These are phyloP conservation scores for Centruroides sculpturatus DNA, from an alignment of 1,140 invertebrate species.

Conservation along the genomic window DNA sequence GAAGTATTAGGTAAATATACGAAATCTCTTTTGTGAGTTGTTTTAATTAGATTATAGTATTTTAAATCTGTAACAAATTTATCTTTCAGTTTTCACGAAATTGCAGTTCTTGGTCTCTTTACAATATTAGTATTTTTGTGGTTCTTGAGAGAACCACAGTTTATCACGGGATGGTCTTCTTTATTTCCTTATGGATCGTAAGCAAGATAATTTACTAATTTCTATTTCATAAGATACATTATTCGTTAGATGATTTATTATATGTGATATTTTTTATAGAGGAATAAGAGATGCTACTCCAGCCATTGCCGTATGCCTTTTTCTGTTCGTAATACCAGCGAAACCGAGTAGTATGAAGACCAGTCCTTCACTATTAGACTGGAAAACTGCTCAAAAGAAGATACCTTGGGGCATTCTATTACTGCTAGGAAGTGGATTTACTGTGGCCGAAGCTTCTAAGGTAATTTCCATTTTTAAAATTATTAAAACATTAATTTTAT, in stretches of 20 bases:
- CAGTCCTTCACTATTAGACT: slow-evolving; percentile 22
- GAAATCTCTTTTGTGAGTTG: slow-evolving; percentile 7
- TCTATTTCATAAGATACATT: neutral
- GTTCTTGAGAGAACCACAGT: slow-evolving; percentile 38
- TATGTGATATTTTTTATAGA: slow-evolving; percentile 21
- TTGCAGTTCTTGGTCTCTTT: slow-evolving; percentile 32
- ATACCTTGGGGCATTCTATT: slow-evolving; percentile 37
- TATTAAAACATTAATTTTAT: too few relatives aligned
- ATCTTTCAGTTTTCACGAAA: slow-evolving; percentile 34
- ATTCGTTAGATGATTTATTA: neutral
- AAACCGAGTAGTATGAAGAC: slow-evolving; percentile 32
- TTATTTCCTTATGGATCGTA: slow-evolving; percentile 23
- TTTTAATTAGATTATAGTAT: neutral
- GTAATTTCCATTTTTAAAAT: slow-evolving; percentile 17
- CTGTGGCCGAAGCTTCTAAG: slow-evolving; percentile 65
- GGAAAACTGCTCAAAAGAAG: slow-evolving; percentile 29
- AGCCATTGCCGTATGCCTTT: slow-evolving; percentile 57
- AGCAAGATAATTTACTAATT: neutral
- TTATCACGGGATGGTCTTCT: slow-evolving; percentile 37
- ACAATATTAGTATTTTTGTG: slow-evolving; percentile 36
- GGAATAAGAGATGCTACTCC: slow-evolving; percentile 59
- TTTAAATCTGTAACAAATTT: slow-evolving; percentile 5
- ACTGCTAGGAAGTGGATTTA: slow-evolving; percentile 62
- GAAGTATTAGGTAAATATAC: slow-evolving; percentile 47
- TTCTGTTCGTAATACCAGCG: slow-evolving; percentile 65